Evolutionary conservation across 1,140 invertebrate genomes (phyloP).

Genomic region (Aporrectodea caliginosa): DNA sequence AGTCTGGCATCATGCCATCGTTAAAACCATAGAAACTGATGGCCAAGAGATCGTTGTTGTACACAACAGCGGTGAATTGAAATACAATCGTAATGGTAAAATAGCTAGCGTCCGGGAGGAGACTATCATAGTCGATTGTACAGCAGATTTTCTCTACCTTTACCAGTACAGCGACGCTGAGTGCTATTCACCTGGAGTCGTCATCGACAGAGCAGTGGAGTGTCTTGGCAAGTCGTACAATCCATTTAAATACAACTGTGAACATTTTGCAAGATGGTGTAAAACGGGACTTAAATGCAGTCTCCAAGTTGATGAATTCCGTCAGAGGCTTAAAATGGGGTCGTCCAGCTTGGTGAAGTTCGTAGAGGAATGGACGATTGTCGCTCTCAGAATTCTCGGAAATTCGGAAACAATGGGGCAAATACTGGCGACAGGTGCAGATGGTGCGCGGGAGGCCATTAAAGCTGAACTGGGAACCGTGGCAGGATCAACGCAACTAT

Average conservation of each 20-base stretch:
- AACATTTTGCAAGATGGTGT: background rate
- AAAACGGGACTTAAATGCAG: background rate
- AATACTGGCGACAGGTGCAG: background rate
- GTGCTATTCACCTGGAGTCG: background rate
- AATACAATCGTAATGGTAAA: background rate
- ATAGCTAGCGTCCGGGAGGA: background rate
- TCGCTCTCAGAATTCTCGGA: background rate
- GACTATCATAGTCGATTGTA: background rate
- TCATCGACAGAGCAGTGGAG: background rate
- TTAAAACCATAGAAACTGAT: background rate
- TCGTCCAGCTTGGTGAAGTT: background rate
- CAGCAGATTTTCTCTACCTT: background rate
- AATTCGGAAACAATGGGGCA: background rate
- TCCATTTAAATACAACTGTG: background rate
- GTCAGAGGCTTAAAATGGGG: background rate
- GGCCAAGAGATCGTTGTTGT: background rate
- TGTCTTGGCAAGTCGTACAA: background rate
- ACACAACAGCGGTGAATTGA: background rate
- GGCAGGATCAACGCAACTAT: background rate
- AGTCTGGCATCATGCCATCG: background rate
- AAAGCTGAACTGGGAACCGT: background rate
- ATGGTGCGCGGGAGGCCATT: background rate
- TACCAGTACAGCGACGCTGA: background rate
- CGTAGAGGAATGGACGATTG: background rate
- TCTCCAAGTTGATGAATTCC: background rate